Conservation (phyloP, 2,888 invertebrate species). For the Agriopis leucophaearia region DNA sequence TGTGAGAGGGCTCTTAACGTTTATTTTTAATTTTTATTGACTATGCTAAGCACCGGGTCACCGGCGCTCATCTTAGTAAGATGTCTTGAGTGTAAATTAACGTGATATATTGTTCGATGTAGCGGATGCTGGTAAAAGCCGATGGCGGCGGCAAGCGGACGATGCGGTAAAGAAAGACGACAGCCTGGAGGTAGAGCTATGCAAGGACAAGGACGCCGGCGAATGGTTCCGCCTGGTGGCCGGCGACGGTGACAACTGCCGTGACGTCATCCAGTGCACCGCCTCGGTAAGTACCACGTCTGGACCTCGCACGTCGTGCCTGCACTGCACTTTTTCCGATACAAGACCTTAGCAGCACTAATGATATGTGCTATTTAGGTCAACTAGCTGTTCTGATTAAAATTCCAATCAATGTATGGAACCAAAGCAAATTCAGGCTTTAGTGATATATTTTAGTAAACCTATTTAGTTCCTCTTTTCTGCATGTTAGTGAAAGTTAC, state of each 20-base stretch:
- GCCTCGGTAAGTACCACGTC: slow-evolving; percentile 90
- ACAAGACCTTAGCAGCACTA: slow-evolving; percentile 38
- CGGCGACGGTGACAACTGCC: slow-evolving; percentile 96
- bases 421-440: neutral
- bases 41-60: neutral
- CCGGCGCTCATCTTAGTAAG: neutral
- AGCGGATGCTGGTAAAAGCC: slow-evolving; percentile 80
- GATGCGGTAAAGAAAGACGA: slow-evolving; percentile 92
- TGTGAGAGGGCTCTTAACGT: neutral
- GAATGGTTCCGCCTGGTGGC: slow-evolving; percentile 97
- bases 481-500: neutral
- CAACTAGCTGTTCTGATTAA: slow-evolving; percentile 21
- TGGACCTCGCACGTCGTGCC: slow-evolving; percentile 41
- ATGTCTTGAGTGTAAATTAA: slow-evolving; percentile 2
- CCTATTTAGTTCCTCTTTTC: neutral
- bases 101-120: slow-evolving; percentile 50
- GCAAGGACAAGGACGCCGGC: slow-evolving; percentile 97
- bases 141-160: slow-evolving; percentile 90
- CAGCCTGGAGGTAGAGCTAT: slow-evolving; percentile 94
- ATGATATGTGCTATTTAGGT: slow-evolving; percentile 29
- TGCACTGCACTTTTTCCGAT: slow-evolving; percentile 40
- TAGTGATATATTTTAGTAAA: neutral
- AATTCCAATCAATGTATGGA: slow-evolving; percentile 11
- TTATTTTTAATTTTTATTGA: neutral
- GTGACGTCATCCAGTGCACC: slow-evolving; percentile 98